These are phyloP conservation scores for Heliornis fulica DNA, from an alignment of 2,113 vertebrate genomes.

Conservation along the genomic window DNA sequence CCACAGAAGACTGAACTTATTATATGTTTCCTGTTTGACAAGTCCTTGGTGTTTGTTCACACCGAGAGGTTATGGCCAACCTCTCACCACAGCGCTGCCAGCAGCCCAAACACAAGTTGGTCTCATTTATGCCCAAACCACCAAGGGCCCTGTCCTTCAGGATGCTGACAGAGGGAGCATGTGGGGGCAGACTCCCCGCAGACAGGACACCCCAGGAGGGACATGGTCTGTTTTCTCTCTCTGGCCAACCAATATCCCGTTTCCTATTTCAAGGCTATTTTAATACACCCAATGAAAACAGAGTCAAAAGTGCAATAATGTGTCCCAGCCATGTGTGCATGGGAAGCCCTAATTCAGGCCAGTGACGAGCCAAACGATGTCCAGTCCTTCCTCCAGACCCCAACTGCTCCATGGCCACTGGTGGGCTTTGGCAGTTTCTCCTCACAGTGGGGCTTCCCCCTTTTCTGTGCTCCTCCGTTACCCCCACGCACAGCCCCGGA, in stretches of 20 bases:
- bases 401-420: fast-evolving
- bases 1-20: background rate
- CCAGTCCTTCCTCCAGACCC: background rate
- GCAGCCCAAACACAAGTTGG: background rate
- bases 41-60: fast-evolving
- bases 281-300: background rate
- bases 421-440: background rate
- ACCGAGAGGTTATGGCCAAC: background rate
- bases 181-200: fast-evolving
- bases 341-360: background rate
- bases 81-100: fast-evolving
- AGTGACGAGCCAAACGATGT: background rate
- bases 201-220: background rate
- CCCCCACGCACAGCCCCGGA: fast-evolving
- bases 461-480: background rate
- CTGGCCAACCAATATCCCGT: background rate
- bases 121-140: background rate
- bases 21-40: fast-evolving
- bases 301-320: background rate
- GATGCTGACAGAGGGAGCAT: background rate
- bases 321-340: background rate
- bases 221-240: background rate
- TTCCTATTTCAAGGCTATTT: background rate
- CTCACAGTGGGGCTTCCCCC: fast-evolving
- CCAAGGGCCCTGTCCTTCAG: background rate